Conservation (phyloP, 2,797 vertebrate genomes). For the Sebastes nivosus region DNA sequence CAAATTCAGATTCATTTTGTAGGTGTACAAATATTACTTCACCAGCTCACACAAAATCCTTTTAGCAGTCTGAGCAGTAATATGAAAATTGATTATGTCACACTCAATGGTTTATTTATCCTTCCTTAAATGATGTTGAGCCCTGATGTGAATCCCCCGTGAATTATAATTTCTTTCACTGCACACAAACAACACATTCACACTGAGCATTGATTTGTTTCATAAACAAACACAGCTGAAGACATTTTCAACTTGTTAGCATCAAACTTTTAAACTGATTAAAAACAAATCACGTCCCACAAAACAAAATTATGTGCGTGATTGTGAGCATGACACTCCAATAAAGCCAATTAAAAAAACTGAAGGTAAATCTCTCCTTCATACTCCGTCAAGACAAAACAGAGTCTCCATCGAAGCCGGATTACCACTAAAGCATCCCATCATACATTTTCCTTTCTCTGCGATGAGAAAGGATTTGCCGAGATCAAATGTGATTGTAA, state of each 20-base stretch:
- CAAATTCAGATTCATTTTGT: neutral
- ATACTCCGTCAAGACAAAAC: slow-evolving; percentile 30
- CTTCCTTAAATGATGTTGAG: slow-evolving; percentile 9
- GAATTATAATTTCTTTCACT: neutral
- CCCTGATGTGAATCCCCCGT: slow-evolving; percentile 6
- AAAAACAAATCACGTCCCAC: neutral
- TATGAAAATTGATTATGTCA: neutral
- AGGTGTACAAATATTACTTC: neutral
- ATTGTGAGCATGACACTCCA: neutral
- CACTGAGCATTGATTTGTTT: neutral
- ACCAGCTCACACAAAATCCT: slow-evolving; percentile 1
- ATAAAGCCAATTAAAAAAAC: neutral
- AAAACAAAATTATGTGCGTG: slow-evolving; percentile 1
- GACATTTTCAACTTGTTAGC: neutral
- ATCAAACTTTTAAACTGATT: neutral
- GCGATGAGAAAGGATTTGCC: slow-evolving; percentile 50
- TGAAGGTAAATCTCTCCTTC: slow-evolving; percentile 17
- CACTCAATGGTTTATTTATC: slow-evolving; percentile 13
- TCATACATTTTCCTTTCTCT: slow-evolving; percentile 23
- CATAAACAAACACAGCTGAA: neutral
- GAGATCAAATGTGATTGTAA: slow-evolving; percentile 48
- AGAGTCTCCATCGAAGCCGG: slow-evolving; percentile 17
- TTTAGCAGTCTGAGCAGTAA: neutral
- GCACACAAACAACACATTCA: slow-evolving; percentile 20
- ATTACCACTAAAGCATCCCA: slow-evolving; percentile 37